Evolutionary conservation across 2,113 vertebrate species (phyloP), one percentile per base, ranked within the genome.

Genomic region (Gopherus flavomarginatus): DNA sequence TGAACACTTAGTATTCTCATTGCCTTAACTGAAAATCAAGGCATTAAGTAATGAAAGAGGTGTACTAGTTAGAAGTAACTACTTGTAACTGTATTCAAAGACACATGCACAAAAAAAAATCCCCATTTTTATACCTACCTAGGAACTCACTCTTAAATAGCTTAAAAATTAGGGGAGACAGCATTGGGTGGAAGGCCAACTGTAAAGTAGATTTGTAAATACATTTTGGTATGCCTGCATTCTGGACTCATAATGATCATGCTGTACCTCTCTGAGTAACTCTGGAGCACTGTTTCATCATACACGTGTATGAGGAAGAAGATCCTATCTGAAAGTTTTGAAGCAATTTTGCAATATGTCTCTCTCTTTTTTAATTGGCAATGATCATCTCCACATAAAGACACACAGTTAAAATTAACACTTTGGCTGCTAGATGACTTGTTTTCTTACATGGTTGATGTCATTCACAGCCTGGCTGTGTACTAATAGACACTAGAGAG

Each of bases 401-500:
- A 75, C 59, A 9, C 49, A 62, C 11, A 13, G 44, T 79, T 16
- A 65, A 27, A 92, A 85, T 80, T 79, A 91, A 75, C 54, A 21
- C 91, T 86, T 77, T 53, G 12, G 3, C n/a, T 21, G 75, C 87
- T 27, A 29, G 49, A 56, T n/a, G 57, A 69, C 5, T 42, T 65
- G 4, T 81, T 95, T 56, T 92, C 27, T 57, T 81, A 2, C 42
- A 29, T 52, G 44, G 59, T 59, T 38, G 65, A 72, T 72, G 5
- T 95, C 2, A 93, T 93, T 96, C 86, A 93, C 65, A 87, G 6
- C 26, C 11, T 3, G 29, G 17, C 16, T 95, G 1, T 78, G 52
- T 83, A 83, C 65, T 89, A 78, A 82, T 29, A 96, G 79, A 89
- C 88, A 81, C 80, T 90, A 78, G 27, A 92, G 49, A 53, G 52